Conservation (phyloP, 2,797 vertebrate genomes). For the Pogoniulus pusillus region DNA sequence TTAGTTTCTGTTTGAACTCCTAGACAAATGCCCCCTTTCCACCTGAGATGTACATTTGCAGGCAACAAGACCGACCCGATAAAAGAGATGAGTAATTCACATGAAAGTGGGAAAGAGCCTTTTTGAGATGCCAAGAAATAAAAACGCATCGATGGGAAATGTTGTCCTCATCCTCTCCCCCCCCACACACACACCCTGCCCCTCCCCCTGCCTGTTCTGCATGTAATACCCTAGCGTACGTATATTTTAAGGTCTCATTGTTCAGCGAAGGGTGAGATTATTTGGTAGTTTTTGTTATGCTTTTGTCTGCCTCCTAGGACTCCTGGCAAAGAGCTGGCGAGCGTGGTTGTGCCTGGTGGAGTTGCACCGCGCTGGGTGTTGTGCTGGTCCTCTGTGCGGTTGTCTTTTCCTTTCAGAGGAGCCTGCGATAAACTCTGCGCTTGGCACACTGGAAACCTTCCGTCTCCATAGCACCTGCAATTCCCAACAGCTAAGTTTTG, state of each 20-base stretch:
- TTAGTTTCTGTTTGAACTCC: neutral
- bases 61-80: neutral
- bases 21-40: neutral
- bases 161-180: neutral
- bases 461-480: slow-evolving; percentile 43
- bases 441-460: slow-evolving; percentile 33
- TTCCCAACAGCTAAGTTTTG: slow-evolving; percentile 46
- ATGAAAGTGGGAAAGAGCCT: neutral
- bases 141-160: slow-evolving; percentile 36
- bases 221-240: neutral
- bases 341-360: neutral
- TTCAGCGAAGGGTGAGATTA: slow-evolving; percentile 18
- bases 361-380: neutral
- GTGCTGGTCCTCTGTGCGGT: neutral
- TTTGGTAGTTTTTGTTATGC: neutral
- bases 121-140: slow-evolving; percentile 17
- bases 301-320: neutral
- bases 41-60: neutral
- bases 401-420: slow-evolving; percentile 26
- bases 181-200: neutral
- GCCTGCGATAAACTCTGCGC: slow-evolving; percentile 38
- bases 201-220: slow-evolving; percentile 44
- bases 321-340: neutral
- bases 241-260: slow-evolving; percentile 59
- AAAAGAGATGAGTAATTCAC: slow-evolving; percentile 11